Evolutionary conservation across 2,113 vertebrate genomes (phyloP).

Genomic region (Numida meleagris): DNA sequence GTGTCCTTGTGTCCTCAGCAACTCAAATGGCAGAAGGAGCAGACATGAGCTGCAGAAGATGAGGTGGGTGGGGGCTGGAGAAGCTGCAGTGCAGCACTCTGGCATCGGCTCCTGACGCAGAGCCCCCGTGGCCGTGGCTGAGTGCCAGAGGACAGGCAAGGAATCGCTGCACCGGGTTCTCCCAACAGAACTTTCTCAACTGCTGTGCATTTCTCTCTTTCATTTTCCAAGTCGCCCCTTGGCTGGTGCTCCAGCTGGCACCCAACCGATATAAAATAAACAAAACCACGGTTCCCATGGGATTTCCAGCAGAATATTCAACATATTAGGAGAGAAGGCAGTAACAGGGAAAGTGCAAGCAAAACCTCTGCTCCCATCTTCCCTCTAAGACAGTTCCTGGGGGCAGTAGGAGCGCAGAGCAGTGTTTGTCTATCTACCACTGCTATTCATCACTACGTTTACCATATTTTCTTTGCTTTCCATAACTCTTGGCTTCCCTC

Average conservation of each 20-base stretch:
- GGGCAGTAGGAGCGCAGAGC: not conserved
- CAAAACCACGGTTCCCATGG: not conserved
- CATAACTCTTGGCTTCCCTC: constrained; percentile 67
- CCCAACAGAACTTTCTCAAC: not conserved
- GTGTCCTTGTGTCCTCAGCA: not conserved
- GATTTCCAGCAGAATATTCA: not conserved
- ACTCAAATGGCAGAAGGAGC: not conserved
- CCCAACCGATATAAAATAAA: not conserved
- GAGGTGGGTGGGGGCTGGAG: not conserved
- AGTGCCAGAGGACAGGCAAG: not conserved
- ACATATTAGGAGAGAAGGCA: not conserved
- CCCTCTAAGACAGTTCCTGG: not conserved
- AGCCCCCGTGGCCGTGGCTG: not conserved
- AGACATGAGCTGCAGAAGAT: not conserved
- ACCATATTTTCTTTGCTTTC: constrained; percentile 61
- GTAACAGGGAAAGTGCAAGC: not conserved
- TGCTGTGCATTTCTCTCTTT: not conserved
- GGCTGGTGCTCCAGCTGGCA: constrained; percentile 8
- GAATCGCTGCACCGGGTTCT: not conserved
- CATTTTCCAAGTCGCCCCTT: not conserved
- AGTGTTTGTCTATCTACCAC: constrained; percentile 13
- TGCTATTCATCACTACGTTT: constrained; percentile 49
- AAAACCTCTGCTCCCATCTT: not conserved
- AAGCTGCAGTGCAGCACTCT: not conserved
- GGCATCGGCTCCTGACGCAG: not conserved